Evolutionary conservation across 1,140 invertebrate genomes (phyloP).

Genomic region (Heliconius melpomene): DNA sequence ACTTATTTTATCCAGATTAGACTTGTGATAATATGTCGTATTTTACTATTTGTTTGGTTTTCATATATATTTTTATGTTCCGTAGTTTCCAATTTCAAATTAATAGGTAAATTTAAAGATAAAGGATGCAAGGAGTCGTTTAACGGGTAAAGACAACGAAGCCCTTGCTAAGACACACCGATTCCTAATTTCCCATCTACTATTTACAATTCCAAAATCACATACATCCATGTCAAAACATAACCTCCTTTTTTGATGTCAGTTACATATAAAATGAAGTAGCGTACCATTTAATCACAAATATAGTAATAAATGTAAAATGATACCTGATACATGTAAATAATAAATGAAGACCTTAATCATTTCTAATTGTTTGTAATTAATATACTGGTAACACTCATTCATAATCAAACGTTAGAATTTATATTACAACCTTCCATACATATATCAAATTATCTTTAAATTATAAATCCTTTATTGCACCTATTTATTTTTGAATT

Average conservation of each 20-base stretch:
- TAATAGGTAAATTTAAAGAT: too few species aligned
- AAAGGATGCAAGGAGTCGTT: too few species aligned
- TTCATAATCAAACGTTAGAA: neutral
- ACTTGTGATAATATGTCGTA: neutral
- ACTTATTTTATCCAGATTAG: constrained; percentile 21
- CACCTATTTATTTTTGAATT: too few species aligned
- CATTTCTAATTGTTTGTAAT: neutral
- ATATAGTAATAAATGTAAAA: neutral
- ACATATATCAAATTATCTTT: constrained; percentile 1
- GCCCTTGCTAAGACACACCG: too few species aligned
- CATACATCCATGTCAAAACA: too few species aligned
- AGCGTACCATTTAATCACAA: neutral
- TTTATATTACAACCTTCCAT: neutral
- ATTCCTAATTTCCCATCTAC: too few species aligned
- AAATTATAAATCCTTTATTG: neutral
- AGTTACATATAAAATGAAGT: too few species aligned
- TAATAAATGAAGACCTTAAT: constrained; percentile 3
- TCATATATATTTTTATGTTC: too few species aligned
- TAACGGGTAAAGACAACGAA: too few species aligned
- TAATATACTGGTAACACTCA: neutral
- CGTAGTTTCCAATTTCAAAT: too few species aligned
- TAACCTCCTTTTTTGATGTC: too few species aligned
- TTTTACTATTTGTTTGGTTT: constrained; percentile 7
- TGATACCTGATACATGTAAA: neutral
- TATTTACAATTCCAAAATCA: too few species aligned